A percentile compares a stretch with the other conserved stretches of the same genome.
Conservation (phyloP, 2,113 vertebrate species). For the Mormoops blainvillei region DNA sequence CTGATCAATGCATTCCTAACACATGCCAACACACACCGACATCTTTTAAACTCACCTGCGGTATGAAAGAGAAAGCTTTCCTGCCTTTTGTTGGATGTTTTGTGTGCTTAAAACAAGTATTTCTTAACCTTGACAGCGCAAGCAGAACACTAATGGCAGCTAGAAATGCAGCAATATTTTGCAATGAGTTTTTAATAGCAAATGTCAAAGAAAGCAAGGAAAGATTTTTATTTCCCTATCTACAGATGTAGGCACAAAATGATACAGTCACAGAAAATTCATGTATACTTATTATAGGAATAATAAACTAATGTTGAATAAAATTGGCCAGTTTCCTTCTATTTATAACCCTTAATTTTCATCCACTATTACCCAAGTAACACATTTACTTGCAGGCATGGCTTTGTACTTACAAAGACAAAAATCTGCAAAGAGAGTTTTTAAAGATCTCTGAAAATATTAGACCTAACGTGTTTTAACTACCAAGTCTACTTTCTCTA, state of each 20-base stretch:
- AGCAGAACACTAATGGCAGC: background rate
- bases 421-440: background rate
- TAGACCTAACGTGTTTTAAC: background rate
- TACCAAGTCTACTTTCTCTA: background rate
- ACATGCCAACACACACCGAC: background rate
- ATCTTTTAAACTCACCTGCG: background rate
- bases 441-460: background rate
- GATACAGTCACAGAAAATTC: background rate
- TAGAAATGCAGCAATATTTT: background rate
- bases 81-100: background rate
- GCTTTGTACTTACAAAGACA: background rate
- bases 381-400: background rate
- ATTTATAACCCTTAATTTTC: conserved; percentile 1
- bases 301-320: background rate
- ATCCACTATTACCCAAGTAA: background rate
- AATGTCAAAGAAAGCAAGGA: background rate
- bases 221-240: background rate
- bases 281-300: background rate
- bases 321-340: background rate
- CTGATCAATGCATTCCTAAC: background rate
- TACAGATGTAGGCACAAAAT: background rate
- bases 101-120: background rate
- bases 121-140: background rate
- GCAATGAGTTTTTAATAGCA: background rate
- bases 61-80: background rate